phyloP scores from a whole-genome alignment of 2,888 invertebrate genomes.

The Lithophane socia region DNA sequence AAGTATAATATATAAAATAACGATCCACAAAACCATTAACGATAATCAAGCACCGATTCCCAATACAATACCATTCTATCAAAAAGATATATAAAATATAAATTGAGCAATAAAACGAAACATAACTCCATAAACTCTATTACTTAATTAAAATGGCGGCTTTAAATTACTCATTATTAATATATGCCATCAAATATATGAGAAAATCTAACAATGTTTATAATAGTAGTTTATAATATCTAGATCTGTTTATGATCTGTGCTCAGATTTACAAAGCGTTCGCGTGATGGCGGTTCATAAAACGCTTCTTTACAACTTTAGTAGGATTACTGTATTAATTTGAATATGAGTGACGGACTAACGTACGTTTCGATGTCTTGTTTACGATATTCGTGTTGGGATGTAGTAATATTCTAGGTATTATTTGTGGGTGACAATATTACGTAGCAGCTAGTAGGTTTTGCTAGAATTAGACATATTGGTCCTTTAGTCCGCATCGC shows the following conservation, averaged over 20 bases:
- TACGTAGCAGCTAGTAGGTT: not conserved
- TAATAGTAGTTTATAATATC: slow-evolving; percentile 54
- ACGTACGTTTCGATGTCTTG: slow-evolving; percentile 45
- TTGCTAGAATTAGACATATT: slow-evolving; percentile 20
- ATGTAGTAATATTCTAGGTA: slow-evolving; percentile 30
- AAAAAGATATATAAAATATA: slow-evolving; percentile 19
- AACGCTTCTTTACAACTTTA: slow-evolving; percentile 62
- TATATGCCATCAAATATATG: slow-evolving; percentile 49
- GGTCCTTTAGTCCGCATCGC: not conserved
- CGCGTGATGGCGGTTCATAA: slow-evolving; percentile 66
- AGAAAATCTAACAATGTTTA: slow-evolving; percentile 58
- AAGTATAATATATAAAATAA: not conserved
- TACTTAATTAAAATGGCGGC: slow-evolving; percentile 59
- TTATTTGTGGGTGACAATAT: slow-evolving; percentile 38
- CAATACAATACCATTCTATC: slow-evolving; percentile 30
- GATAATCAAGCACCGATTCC: slow-evolving; percentile 37
- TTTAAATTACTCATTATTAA: slow-evolving; percentile 56
- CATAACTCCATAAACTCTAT: slow-evolving; percentile 47
- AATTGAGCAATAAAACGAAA: slow-evolving; percentile 51
- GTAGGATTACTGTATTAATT: slow-evolving; percentile 67
- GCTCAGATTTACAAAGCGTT: slow-evolving; percentile 62
- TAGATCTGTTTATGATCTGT: slow-evolving; percentile 64
- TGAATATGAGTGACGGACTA: slow-evolving; percentile 66
- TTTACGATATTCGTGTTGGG: slow-evolving; percentile 61
- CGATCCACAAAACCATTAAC: slow-evolving; percentile 18